phyloP scores from a whole-genome alignment of 2,888 invertebrate species.

The Leptothorax acervorum region DNA sequence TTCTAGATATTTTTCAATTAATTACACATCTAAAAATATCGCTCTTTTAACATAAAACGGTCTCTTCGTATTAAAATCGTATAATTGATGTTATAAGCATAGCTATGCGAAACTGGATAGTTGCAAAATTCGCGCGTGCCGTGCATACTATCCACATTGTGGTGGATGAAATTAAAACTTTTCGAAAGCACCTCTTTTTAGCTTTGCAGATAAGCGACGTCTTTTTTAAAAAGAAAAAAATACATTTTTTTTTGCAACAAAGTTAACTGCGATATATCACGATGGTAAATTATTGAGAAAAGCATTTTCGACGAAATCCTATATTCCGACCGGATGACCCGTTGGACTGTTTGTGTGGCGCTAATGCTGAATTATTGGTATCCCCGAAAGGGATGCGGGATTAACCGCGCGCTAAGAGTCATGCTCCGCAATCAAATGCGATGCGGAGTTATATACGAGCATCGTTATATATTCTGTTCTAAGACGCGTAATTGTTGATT shows the following conservation, averaged over 20 bases:
- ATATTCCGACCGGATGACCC: conserved; percentile 48
- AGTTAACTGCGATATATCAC: conserved; percentile 8
- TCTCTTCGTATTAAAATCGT: conserved; percentile 5
- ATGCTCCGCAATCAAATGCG: conserved; percentile 57
- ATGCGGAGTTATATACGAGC: conserved; percentile 32
- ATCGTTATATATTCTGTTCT: conserved; percentile 41
- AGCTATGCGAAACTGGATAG: not conserved
- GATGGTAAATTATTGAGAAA: conserved; percentile 38
- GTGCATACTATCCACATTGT: not conserved
- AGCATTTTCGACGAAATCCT: conserved; percentile 38
- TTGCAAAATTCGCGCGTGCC: conserved; percentile 1
- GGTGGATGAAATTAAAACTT: not conserved
- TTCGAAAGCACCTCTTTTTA: not conserved
- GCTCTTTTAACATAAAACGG: not conserved
- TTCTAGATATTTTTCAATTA: not conserved
- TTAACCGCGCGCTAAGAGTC: conserved; percentile 62
- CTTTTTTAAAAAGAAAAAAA: not conserved
- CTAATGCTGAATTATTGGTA: conserved; percentile 67
- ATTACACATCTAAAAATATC: not conserved
- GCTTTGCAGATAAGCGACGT: not conserved
- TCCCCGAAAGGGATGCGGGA: conserved; percentile 52
- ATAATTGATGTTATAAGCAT: conserved; percentile 7
- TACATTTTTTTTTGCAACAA: not conserved
- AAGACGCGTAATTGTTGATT: conserved; percentile 25
- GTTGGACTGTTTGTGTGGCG: conserved; percentile 34